Conservation (phyloP, 2,797 vertebrate genomes). For the Aeoliscus strigatus region DNA sequence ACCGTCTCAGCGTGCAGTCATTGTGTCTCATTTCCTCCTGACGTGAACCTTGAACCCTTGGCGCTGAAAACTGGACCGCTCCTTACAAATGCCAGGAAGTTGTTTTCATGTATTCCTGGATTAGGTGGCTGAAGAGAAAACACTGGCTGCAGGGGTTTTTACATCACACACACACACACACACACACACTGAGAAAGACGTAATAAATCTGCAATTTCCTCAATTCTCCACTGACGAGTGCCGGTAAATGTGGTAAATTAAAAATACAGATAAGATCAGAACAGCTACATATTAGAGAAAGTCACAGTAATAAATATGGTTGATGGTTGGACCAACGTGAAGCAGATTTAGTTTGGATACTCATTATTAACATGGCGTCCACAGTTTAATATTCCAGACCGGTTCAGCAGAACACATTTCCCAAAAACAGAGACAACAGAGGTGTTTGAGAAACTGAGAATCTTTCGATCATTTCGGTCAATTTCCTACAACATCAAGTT, state of each 20-base stretch:
- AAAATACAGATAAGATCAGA: not conserved
- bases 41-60: slow-evolving; percentile 9
- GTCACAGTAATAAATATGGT: not conserved
- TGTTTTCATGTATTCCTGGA: slow-evolving; percentile 4
- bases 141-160: slow-evolving; percentile 14
- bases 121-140: slow-evolving; percentile 11
- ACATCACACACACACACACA: no score
- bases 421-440: no score
- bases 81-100: slow-evolving; percentile 17
- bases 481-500: not conserved
- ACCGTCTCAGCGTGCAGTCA: no score
- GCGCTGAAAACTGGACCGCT: slow-evolving; percentile 2
- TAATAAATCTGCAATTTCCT: slow-evolving; percentile 44
- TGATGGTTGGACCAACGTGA: no score
- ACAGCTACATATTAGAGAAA: no score
- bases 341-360: no score
- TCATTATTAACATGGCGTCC: no score
- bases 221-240: not conserved
- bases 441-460: no score
- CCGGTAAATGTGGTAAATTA: slow-evolving; percentile 20
- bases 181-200: slow-evolving; percentile 1
- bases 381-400: no score
- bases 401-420: no score
- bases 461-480: not conserved
- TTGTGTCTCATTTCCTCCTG: slow-evolving; percentile 24